Evolutionary conservation across 2,888 invertebrate genomes (phyloP), one percentile per base, ranked within the genome.

Genomic region (Lasioglossum leucozonium): DNA sequence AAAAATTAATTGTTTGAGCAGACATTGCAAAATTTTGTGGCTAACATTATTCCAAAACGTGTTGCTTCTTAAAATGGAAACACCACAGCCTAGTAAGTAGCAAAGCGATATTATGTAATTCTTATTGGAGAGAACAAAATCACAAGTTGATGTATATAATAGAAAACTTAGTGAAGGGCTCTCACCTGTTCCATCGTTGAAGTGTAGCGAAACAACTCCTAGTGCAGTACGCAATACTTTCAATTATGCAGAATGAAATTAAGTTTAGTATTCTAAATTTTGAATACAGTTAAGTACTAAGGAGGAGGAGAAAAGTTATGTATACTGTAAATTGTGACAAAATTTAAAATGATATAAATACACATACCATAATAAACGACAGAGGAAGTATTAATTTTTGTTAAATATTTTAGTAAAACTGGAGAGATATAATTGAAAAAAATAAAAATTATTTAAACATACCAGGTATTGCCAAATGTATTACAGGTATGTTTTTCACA

Each of bases 401-500:
- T 30, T 6, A 62, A 62, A 30, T 62, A 16, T 18, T 58, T 62
- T 6, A 62, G 16, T 30, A 22, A 13, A 65, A 80, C 40, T 72
- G 10, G 2, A 26, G 11, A 34, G 37, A 18, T 22, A 37, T n/a
- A 26, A 37, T 65, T 77, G n/a, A 16, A 34, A 5, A 44, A 30
- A 0, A 30, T 58, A 30, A 80, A 10, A 71, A 73, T 44, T 16
- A 69, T 67, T 87, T 88, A 40, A 22, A 90, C 91, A 92, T 96
- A 97, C 97, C 97, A 95, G 97, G 97, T 94, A 98, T 97, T 37
- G 97, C 97, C 88, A 98, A 95, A 92, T 97, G 96, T 88, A 97
- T 97, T 81, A 98, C 94, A 40, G 98, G 96, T 82, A 97, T 86
- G 82, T 96, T 95, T 92, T 96, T 96, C 44, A 97, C 92, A 81